Conservation (phyloP, 64 coral and sea anemone species). For the Montipora cactus region DNA sequence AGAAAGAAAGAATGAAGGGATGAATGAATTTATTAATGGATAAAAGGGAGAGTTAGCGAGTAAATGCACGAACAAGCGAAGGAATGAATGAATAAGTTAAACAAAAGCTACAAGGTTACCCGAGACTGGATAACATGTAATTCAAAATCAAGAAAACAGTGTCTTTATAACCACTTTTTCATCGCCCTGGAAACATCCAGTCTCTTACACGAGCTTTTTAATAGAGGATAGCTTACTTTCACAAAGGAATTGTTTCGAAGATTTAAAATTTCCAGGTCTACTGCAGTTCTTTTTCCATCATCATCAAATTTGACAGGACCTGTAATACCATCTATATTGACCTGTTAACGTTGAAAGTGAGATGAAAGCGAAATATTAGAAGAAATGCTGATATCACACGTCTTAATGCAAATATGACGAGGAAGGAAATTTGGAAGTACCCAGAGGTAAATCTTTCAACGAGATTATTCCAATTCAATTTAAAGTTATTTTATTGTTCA, state of each 20-base stretch:
- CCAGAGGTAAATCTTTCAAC: too few species aligned
- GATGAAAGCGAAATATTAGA: not conserved
- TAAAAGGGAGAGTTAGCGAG: not conserved
- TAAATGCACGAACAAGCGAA: not conserved
- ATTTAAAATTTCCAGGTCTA: slow-evolving; percentile 56
- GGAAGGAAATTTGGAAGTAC: too few species aligned
- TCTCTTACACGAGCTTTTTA: too few species aligned
- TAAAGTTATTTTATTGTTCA: too few species aligned
- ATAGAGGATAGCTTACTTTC: not conserved
- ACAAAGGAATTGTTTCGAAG: slow-evolving; percentile 50
- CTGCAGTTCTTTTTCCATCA: not conserved
- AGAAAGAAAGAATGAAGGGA: not conserved
- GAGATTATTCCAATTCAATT: too few species aligned
- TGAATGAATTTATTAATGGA: not conserved
- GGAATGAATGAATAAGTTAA: not conserved
- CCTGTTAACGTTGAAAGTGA: not conserved
- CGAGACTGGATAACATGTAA: too few species aligned
- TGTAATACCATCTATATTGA: slow-evolving; percentile 10
- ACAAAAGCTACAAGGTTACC: too few species aligned
- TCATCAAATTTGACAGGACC: not conserved
- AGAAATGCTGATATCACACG: too few species aligned
- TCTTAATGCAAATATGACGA: not conserved
- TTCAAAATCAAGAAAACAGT: too few species aligned
- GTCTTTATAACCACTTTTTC: too few species aligned
- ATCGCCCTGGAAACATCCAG: too few species aligned